Percentiles rank a stretch among this genome's conserved stretches.
phyloP scores from a whole-genome alignment of 2,113 vertebrate species.

The Taurulus bubalis region DNA sequence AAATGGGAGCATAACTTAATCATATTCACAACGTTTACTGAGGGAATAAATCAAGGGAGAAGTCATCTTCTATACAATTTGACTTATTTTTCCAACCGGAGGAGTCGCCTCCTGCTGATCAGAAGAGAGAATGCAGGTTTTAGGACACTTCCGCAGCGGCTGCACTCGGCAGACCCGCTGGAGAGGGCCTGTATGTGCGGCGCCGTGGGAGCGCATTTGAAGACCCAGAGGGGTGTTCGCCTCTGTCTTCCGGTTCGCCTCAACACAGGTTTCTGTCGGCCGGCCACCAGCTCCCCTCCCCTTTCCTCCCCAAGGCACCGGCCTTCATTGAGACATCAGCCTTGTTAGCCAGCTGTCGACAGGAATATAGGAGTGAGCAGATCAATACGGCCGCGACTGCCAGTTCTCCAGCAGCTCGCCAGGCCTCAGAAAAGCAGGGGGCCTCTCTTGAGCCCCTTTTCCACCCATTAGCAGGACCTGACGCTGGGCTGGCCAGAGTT shows the following conservation, averaged over 20 bases:
- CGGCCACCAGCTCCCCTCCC: conserved; percentile 10
- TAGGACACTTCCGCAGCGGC: not conserved
- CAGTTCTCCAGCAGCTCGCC: conserved; percentile 24
- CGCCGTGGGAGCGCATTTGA: conserved; percentile 12
- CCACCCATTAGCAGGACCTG: conserved; percentile 56
- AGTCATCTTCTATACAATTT: not conserved
- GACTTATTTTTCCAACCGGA: not conserved
- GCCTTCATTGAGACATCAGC: conserved; percentile 77
- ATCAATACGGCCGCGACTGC: conserved; percentile 63
- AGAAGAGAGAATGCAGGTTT: not conserved
- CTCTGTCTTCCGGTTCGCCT: conserved; percentile 31
- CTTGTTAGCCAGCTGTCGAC: conserved; percentile 76
- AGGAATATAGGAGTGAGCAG: conserved; percentile 51
- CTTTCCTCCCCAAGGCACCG: conserved; percentile 42
- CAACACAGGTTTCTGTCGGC: conserved; percentile 34
- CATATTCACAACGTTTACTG: not conserved
- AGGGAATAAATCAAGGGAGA: not conserved
- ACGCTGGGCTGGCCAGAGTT: conserved; percentile 55
- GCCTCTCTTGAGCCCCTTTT: conserved; percentile 50
- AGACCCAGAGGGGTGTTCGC: conserved; percentile 12
- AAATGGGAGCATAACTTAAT: not conserved
- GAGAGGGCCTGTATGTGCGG: not conserved
- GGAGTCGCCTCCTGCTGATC: not conserved
- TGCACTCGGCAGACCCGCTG: not conserved
- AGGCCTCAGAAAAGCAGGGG: conserved; percentile 41